Conservation (phyloP, 1,140 invertebrate species). For the Acromyrmex echinatior region DNA sequence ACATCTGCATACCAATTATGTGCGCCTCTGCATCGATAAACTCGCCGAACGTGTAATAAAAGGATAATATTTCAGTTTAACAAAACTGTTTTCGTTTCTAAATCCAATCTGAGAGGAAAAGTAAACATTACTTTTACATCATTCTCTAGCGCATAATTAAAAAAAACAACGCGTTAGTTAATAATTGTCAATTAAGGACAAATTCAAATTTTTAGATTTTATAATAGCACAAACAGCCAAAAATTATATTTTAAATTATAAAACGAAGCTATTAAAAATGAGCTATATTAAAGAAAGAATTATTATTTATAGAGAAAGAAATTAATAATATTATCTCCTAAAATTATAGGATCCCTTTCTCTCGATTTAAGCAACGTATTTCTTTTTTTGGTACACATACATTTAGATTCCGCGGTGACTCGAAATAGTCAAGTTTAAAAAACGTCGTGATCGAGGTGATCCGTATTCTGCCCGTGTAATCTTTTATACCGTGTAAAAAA, state of each 20-base stretch:
- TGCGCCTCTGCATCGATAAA: constrained; percentile 1
- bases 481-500: background rate
- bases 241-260: background rate
- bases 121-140: background rate
- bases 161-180: background rate
- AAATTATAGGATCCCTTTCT: background rate
- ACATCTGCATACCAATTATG: constrained; percentile 22
- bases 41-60: background rate
- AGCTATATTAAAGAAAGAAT: background rate
- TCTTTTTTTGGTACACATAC: background rate
- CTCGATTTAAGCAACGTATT: background rate
- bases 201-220: background rate
- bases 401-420: background rate
- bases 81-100: background rate
- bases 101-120: background rate
- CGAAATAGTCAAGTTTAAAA: background rate
- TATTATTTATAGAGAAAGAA: background rate
- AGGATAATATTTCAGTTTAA: background rate
- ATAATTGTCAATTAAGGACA: background rate
- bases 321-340: background rate
- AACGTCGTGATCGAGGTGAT: background rate
- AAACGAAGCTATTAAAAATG: background rate
- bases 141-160: background rate
- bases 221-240: background rate
- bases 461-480: constrained; percentile 9